Evolutionary conservation across 2,113 vertebrate genomes (phyloP), one percentile per base, ranked within the genome.

Genomic region (Muscicapa adusta): DNA sequence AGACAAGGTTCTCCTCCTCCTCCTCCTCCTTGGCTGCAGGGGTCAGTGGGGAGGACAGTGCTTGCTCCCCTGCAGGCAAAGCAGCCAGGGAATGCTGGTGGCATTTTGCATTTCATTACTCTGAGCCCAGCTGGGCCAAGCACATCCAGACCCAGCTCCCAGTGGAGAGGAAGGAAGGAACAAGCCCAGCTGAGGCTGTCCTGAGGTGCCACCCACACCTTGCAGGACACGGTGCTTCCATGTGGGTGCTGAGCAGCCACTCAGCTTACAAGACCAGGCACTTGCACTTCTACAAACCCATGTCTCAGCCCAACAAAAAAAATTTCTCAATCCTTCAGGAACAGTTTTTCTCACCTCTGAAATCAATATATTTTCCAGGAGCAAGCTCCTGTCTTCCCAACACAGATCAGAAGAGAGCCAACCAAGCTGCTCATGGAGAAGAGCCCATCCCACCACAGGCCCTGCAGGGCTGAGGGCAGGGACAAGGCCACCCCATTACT

Each of bases 21-120:
- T 54, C 13, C 42, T 67, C 42, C 36, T 5, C 26, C 40, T 6
- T 11, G 8, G 43, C 81, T 5, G 0, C 19, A 15, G 25, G n/a
- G 67, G 16, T 36, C 58, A n/a, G 6, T 1, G 0, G 26, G 12
- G 51, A 54, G 43, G 24, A 38, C 8, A 8, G 18, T 0, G 1
- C 38, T 66, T 28, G 43, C 2, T 56, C 12, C 6, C 5, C 36
- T 19, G 16, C 0, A 0, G 18, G 10, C 7, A 47, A 19, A 54
- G 51, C 2, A 1, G 36, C 18, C 53, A 53, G 19, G 36, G 14
- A 63, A 71, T 0, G 2, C 13, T 6, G 0, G 10, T 4, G 50
- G 22, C 33, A 40, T 26, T 51, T 17, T 56, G 53, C 6, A 48
- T 40, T 75, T 61, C 15, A 12, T 28, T 20, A 28, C 65, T 45